Evolutionary conservation across 2,113 vertebrate species (phyloP), one percentile per base, ranked within the genome.

Genomic region (Laticauda colubrina): DNA sequence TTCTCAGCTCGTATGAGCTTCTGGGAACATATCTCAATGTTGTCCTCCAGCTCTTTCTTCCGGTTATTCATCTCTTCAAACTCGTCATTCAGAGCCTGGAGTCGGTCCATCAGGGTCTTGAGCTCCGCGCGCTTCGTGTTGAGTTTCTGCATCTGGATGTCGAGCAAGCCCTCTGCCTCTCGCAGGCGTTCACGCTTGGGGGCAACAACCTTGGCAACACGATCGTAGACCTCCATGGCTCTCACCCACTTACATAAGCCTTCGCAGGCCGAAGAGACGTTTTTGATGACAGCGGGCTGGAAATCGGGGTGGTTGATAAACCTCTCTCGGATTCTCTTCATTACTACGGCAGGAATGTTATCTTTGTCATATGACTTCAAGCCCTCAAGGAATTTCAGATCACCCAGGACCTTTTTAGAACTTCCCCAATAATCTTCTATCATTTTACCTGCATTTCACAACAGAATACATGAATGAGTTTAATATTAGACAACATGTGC

Each of bases 181-280:
- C 89, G 97, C 91, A 99, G 95, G 3, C 97, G 97, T 95, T 98
- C 98, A 0, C 98, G 98, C 91, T 99, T 99, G 0, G 99, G 99
- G 43, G 98, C 98, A 0, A 99, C 98, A 11, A 99, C 97, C 90
- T 99, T 99, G 61, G 98, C 98, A 1, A 99, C 98, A 0, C 98
- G 97, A 64, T 99, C 98, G 0, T 99, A 99, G 0, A 98, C 98
- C 90, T 99, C 99, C 98, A 99, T 98, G 90, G 99, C 98, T 81
- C 98, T 92, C 93, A 99, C 98, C 99, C 98, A 99, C 93, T 98
- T 99, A 95, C 99, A 99, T 2, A 99, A 97, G 0, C 99, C 99
- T 93, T 99, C 98, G 15, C 99, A 99, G 90, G 99, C 99, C 0
- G 99, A 99, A 0, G 99, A 99, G 9, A 99, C 98, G 0, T 98